Evolutionary conservation across 2,113 vertebrate genomes (phyloP).

Genomic region (Hydrochoerus hydrochaeris): DNA sequence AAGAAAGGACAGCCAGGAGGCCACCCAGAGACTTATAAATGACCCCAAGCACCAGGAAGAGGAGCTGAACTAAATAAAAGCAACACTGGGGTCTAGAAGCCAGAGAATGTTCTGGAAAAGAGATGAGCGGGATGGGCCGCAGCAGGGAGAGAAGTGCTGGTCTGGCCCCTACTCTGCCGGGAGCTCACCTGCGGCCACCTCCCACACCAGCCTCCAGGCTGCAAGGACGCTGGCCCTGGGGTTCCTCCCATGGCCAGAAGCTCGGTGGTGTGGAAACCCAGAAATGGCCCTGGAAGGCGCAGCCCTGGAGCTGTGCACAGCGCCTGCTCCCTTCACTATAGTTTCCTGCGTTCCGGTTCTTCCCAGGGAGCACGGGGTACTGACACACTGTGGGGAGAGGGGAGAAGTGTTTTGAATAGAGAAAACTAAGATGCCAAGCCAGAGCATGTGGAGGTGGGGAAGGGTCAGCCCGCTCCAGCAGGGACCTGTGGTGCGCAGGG

Average conservation of each 20-base stretch:
- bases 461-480: background rate
- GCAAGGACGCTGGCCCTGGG: background rate
- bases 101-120: background rate
- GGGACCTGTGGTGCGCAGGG: background rate
- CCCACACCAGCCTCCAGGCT: background rate
- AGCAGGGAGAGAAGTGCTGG: background rate
- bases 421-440: background rate
- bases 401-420: background rate
- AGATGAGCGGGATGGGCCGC: fast-evolving
- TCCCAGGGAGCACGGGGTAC: background rate
- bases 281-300: background rate
- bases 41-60: background rate
- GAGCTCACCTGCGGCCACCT: background rate
- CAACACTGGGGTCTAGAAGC: background rate
- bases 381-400: background rate
- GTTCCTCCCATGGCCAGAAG: background rate
- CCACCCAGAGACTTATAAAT: background rate
- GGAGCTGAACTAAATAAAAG: background rate
- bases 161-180: background rate
- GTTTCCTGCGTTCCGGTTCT: background rate
- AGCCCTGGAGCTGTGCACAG: background rate
- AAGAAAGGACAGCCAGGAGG: background rate
- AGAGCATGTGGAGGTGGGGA: background rate
- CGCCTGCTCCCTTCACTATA: background rate
- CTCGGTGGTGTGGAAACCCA: background rate